A percentile compares a stretch with the other conserved stretches of the same genome.
Evolutionary conservation across 2,888 invertebrate genomes (phyloP).

Genomic region (Lacanobia wlatinum): DNA sequence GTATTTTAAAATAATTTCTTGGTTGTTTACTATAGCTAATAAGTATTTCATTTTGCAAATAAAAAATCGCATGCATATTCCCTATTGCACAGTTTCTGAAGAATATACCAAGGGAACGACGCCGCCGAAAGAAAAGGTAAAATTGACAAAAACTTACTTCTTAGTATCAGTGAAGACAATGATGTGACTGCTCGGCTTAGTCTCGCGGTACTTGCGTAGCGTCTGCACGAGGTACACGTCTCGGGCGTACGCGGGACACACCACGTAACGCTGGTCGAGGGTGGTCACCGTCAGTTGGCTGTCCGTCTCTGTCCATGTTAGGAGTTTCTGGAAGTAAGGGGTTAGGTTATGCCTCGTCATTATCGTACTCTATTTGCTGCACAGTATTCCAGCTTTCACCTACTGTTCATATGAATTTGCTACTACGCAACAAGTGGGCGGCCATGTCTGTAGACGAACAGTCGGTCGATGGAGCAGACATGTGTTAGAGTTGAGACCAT

Average conservation of each 20-base stretch:
- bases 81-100: neutral
- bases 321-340: conserved; percentile 77
- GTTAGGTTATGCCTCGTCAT: neutral
- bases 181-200: conserved; percentile 94
- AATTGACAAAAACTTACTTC: conserved; percentile 92
- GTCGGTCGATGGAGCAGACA: too few relatives aligned
- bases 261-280: conserved; percentile 97
- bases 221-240: conserved; percentile 97
- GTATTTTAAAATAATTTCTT: too few relatives aligned
- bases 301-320: conserved; percentile 93
- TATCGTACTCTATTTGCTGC: too few relatives aligned
- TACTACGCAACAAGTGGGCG: too few relatives aligned
- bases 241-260: conserved; percentile 97
- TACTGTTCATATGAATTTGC: too few relatives aligned
- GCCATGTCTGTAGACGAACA: too few relatives aligned
- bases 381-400: too few relatives aligned
- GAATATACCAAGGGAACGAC: neutral
- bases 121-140: neutral
- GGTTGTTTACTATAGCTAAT: too few relatives aligned
- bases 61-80: too few relatives aligned
- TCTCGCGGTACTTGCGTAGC: conserved; percentile 93
- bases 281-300: conserved; percentile 96
- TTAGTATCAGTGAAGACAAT: conserved; percentile 99
- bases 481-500: too few relatives aligned
- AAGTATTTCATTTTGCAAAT: too few relatives aligned